Evolutionary conservation across 2,797 vertebrate species (phyloP).

Genomic region (Dipus sagitta): DNA sequence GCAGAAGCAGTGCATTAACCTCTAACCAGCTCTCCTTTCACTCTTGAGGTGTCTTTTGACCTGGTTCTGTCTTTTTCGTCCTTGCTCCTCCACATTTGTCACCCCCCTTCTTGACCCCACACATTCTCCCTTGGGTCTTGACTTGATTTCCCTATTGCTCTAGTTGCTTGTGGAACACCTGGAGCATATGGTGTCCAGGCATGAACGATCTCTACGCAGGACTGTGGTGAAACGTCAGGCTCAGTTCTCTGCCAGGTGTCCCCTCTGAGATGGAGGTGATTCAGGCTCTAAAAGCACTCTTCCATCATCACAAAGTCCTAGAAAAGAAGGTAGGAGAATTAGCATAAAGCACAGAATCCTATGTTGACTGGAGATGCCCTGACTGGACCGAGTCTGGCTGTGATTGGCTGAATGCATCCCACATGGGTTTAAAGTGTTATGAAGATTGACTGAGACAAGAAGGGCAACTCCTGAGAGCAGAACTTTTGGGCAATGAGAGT

Average conservation of each 20-base stretch:
- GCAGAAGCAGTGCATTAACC: no score
- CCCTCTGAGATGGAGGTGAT: constrained; percentile 97
- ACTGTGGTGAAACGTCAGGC: constrained; percentile 95
- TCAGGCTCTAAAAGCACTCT: constrained; percentile 95
- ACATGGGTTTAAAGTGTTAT: no score
- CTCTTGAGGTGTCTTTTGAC: neutral
- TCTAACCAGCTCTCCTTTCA: no score
- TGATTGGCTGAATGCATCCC: no score
- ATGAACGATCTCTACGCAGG: constrained; percentile 95
- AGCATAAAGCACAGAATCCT: no score
- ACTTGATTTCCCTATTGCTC: neutral
- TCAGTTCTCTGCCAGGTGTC: constrained; percentile 94
- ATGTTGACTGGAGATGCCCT: no score
- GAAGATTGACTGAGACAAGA: no score
- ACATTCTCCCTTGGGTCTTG: neutral
- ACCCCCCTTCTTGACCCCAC: neutral
- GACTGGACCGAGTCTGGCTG: no score
- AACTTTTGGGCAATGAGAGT: no score
- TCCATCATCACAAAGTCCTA: constrained; percentile 96
- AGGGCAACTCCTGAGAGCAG: no score
- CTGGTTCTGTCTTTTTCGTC: neutral
- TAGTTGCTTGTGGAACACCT: constrained; percentile 95
- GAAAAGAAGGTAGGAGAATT: constrained; percentile 92
- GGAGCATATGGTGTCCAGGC: constrained; percentile 96
- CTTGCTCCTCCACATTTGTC: neutral